Evolutionary conservation across 2,113 vertebrate species (phyloP).

Genomic region (Mobula hypostoma): DNA sequence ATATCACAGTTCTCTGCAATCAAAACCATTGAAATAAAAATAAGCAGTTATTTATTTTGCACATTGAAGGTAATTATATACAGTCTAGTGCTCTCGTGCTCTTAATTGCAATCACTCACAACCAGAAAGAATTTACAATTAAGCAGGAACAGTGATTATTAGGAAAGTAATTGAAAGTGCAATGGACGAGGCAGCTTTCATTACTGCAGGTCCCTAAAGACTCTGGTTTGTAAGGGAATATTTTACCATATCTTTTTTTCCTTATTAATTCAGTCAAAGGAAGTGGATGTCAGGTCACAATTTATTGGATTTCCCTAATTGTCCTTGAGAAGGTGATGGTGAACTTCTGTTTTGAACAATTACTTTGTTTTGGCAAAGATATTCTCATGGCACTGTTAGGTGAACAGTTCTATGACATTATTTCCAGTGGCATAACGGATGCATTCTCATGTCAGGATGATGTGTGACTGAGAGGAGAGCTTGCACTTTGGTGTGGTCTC

Average conservation of each 20-base stretch:
- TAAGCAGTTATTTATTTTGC: constrained; percentile 25
- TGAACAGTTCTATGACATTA: too few species aligned
- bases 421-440: too few species aligned
- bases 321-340: too few species aligned
- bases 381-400: too few species aligned
- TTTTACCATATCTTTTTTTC: neutral
- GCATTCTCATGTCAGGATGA: too few species aligned
- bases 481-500: too few species aligned
- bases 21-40: constrained; percentile 21
- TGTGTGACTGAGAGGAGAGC: too few species aligned
- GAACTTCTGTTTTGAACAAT: too few species aligned
- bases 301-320: too few species aligned
- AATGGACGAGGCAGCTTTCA: constrained; percentile 6
- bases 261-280: too few species aligned
- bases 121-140: constrained; percentile 32
- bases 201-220: constrained; percentile 7
- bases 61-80: constrained; percentile 5
- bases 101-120: constrained; percentile 32
- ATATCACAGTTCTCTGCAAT: constrained; percentile 9
- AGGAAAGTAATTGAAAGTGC: constrained; percentile 34
- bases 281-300: too few species aligned
- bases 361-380: too few species aligned
- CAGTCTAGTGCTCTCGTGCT: constrained; percentile 15
- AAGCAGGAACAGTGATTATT: constrained; percentile 22
- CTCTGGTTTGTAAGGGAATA: neutral